Evolutionary conservation across 1,140 invertebrate genomes (phyloP), one percentile per base, ranked within the genome.

Genomic region (Leptinotarsa defecta): DNA sequence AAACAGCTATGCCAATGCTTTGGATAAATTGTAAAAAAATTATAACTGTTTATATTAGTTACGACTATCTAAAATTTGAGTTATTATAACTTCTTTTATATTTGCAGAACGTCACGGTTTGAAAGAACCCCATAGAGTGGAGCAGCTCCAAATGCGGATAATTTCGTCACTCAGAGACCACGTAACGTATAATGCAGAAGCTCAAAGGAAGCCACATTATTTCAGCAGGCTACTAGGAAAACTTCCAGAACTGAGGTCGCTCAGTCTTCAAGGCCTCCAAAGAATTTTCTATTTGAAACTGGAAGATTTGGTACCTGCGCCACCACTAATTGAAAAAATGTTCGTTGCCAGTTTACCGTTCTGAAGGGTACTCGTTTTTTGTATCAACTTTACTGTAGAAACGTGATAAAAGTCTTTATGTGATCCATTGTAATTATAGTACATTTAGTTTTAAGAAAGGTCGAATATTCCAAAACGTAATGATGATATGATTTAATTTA

Each of bases 91-190:
- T 68, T 68, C 3, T 68, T 19, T 27, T 27, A 6, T 27, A 19
- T 57, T 71, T 61, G 48, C 90, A 98, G 96, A 97, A 85, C 91
- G 97, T 34, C 95, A 97, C 82, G 96, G 96, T 19, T 87, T 98
- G 73, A 93, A 94, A 83, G 96, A 98, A 82, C 94, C 96, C 0
- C 92, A 94, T 80, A 92, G 94, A 81, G 95, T 98, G 77, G 96
- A 98, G 84, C 95, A 96, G 81, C 86, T 98, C 11, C 96, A 98
- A 85, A 96, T 95, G 94, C 97, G 96, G 86, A 95, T 98, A 80
- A 97, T 98, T 76, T 93, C 94, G 71, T 95, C 95, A 67, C 87
- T 99, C 13, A 90, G 95, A 13, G 96, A 98, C 81, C 96, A 98
- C 88, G 96, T 97, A 82, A 97, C 95, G 11, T 96, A 97, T 87